Conservation (phyloP, 1,140 invertebrate species). For the Zaprionus lachaisei region DNA sequence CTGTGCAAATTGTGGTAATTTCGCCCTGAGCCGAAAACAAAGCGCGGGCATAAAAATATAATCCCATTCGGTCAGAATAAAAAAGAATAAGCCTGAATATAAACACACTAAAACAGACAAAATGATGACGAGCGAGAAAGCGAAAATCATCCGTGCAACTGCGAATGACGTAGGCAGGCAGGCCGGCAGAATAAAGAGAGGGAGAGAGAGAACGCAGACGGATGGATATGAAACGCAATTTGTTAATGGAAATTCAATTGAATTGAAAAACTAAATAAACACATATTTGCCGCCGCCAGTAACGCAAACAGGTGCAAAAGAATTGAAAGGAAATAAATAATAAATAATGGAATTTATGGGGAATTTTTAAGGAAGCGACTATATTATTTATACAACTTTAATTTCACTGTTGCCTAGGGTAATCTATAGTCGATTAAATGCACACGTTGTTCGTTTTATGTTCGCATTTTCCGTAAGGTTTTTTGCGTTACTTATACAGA, state of each 20-base stretch:
- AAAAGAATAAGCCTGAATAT: slow-evolving; percentile 10
- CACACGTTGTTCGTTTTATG: not conserved
- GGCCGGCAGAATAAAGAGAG: not conserved
- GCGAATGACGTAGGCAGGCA: slow-evolving; percentile 3
- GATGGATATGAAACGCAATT: slow-evolving; percentile 49
- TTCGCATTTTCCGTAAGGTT: not conserved
- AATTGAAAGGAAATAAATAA: slow-evolving; percentile 69
- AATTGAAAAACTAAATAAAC: slow-evolving; percentile 77
- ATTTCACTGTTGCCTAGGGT: not conserved
- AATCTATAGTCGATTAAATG: not conserved
- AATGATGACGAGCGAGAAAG: slow-evolving; percentile 5
- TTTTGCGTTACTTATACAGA: not conserved
- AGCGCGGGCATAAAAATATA: slow-evolving; percentile 29
- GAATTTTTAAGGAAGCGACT: not conserved
- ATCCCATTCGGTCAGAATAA: slow-evolving; percentile 26
- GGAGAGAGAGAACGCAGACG: not conserved
- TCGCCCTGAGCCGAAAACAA: slow-evolving; percentile 21
- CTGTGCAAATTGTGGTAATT: slow-evolving; percentile 39
- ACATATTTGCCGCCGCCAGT: slow-evolving; percentile 24
- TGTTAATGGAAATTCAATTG: slow-evolving; percentile 81
- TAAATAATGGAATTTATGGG: slow-evolving; percentile 29
- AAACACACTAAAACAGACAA: slow-evolving; percentile 14
- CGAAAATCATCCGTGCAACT: slow-evolving; percentile 4
- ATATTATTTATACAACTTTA: slow-evolving; percentile 15
- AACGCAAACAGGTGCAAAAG: slow-evolving; percentile 25